phyloP scores from a whole-genome alignment of 2,113 vertebrate genomes.

The Dryoscopus gambensis region DNA sequence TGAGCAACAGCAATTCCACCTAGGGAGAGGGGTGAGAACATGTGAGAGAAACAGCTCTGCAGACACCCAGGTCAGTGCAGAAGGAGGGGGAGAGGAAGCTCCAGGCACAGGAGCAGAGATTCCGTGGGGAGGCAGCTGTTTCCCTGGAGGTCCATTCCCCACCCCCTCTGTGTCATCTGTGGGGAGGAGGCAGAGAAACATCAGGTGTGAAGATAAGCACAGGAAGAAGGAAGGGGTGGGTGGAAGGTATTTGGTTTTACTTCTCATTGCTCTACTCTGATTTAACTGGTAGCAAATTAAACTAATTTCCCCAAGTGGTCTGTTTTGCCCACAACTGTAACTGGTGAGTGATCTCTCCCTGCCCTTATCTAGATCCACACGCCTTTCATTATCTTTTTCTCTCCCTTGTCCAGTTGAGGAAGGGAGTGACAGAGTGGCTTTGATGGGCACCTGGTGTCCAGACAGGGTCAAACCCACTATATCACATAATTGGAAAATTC shows the following conservation, averaged over 20 bases:
- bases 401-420: neutral
- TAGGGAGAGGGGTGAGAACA: neutral
- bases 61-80: neutral
- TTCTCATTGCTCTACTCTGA: neutral
- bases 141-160: neutral
- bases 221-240: neutral
- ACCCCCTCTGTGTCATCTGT: neutral
- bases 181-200: neutral
- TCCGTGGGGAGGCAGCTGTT: neutral
- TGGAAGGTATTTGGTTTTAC: neutral
- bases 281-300: neutral
- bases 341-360: neutral
- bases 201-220: neutral
- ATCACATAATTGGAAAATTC: neutral
- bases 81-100: neutral
- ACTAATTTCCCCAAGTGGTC: neutral
- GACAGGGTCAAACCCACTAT: neutral
- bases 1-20: neutral
- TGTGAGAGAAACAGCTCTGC: neutral
- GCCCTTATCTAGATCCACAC: rapidly evolving
- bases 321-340: neutral
- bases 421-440: neutral
- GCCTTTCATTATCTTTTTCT: neutral
- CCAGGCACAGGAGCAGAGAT: neutral
- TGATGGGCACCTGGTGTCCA: neutral